Evolutionary conservation across 1,140 invertebrate species (phyloP), one percentile per base, ranked within the genome.

Genomic region (Andrena cerasifolii): DNA sequence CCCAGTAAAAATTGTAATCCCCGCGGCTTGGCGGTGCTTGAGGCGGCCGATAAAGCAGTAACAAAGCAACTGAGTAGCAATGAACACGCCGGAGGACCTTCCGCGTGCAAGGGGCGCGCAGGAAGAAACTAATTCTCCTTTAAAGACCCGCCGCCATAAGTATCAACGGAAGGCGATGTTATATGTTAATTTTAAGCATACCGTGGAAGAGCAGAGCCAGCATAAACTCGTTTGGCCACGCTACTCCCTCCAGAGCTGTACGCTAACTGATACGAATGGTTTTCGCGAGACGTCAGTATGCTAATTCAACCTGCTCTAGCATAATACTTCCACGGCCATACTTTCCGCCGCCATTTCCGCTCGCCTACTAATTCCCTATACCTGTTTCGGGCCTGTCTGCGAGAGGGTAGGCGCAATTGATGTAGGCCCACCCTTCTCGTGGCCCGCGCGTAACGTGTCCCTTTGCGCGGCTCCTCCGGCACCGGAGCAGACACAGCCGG

Each of bases 401-500:
- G 28, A 45, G 51, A 16, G 56, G 26, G 24, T 14, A n/a, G 24
- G 26, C 12, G 63, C 51, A 62, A 61, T 66, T 77, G 53, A 72
- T 72, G 56, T 51, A 65, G 43, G 33, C 51, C 45, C 53, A 33
- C 16, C 28, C 28, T 16, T 24, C 4, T 40, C 4, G 40, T 54
- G 74, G 59, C 61, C 73, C 63, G 67, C 24, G 61, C 51, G 54
- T 79, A 81, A 74, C 62, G 71, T 76, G 54, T 49, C 28, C 12
- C 31, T 40, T 33, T 43, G 2, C n/a, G 26, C 43, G 49, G 53
- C 43, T 63, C 45, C 40, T 43, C 67, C 53, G 51, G 59, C 61
- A 82, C 53, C 74, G 72, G 85, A 87, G 84, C 83, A 83, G 86
- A 88, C 85, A 88, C 75, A 77, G 71, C 70, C 49, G 33, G 33